phyloP scores from a whole-genome alignment of 2,113 vertebrate genomes.

The Pipra filicauda region DNA sequence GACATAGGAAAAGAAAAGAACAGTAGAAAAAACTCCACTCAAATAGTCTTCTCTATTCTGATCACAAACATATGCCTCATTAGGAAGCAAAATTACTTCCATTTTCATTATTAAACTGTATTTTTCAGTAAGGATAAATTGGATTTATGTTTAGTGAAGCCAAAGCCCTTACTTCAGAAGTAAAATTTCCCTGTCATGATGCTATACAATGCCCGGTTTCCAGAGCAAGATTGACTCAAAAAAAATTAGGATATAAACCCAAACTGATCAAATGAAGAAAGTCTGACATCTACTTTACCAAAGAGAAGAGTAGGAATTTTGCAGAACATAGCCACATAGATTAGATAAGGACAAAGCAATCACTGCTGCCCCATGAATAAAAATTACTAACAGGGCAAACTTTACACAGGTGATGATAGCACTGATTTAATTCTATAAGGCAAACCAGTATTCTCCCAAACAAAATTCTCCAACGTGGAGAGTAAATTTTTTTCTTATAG shows the following conservation, averaged over 20 bases:
- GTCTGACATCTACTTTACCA: background rate
- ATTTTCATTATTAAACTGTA: background rate
- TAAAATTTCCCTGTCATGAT: background rate
- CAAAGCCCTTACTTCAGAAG: slow-evolving; percentile 12
- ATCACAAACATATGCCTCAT: background rate
- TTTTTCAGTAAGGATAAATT: background rate
- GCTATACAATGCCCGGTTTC: background rate
- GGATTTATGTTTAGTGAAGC: background rate
- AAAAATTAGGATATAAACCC: background rate
- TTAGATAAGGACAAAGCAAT: background rate
- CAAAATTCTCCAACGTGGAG: background rate
- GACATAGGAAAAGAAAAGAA: background rate
- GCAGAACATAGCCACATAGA: background rate
- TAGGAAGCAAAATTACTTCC: slow-evolving; percentile 18
- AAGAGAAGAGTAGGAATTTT: background rate
- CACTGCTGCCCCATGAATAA: background rate
- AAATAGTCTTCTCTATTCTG: background rate
- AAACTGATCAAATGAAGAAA: background rate
- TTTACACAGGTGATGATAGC: background rate
- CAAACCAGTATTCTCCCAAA: background rate
- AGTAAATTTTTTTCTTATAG: background rate
- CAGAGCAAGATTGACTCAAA: background rate
- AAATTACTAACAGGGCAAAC: background rate
- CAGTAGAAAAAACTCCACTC: background rate
- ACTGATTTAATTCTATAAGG: background rate